Evolutionary conservation across 2,797 vertebrate species (phyloP).

Genomic region (Megaceryle alcyon): DNA sequence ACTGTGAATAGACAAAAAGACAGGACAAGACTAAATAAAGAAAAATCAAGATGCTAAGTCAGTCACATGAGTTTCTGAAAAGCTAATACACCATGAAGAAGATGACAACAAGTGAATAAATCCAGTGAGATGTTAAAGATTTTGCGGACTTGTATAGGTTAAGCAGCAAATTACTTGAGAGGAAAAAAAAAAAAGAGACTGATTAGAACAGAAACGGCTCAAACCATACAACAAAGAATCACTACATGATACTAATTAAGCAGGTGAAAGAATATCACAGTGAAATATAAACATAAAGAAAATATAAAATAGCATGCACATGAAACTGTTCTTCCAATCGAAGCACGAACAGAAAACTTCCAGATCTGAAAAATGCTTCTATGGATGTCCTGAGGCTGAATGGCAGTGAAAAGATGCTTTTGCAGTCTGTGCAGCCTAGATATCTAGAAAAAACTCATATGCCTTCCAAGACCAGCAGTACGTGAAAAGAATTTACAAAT

Average conservation of each 20-base stretch:
- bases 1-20: neutral
- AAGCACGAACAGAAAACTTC: neutral
- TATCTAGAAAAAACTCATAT: neutral
- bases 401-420: neutral
- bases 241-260: neutral
- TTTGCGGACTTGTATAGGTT: neutral
- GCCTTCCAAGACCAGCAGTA: neutral
- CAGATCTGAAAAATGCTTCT: neutral
- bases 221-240: neutral
- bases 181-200: neutral
- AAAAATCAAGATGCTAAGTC: neutral
- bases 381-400: neutral
- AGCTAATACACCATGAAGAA: neutral
- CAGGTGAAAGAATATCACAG: neutral
- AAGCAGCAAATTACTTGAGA: neutral
- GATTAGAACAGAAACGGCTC: neutral
- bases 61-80: neutral
- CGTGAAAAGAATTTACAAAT: neutral
- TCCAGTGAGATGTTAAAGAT: neutral
- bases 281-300: neutral
- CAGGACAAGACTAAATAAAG: neutral
- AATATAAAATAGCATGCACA: neutral
- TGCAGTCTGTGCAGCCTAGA: neutral
- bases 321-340: neutral
- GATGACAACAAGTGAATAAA: neutral